Evolutionary conservation across 2,888 invertebrate species (phyloP).

Genomic region (Rugalucina vietnamica): DNA sequence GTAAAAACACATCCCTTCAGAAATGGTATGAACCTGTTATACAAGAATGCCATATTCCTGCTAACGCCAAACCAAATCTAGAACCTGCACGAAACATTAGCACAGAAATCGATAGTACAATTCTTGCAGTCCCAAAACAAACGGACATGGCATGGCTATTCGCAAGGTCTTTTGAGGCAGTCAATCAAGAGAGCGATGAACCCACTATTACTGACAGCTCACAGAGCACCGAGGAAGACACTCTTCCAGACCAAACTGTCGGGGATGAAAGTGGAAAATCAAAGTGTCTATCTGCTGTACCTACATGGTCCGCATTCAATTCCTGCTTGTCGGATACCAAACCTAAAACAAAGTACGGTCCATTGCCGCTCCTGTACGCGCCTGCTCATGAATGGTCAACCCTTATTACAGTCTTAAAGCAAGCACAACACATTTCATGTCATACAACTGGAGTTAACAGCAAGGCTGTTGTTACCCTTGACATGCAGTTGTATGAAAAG

Average conservation of each 20-base stretch:
- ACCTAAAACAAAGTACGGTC: not conserved
- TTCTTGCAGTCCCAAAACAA: not conserved
- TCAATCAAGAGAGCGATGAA: not conserved
- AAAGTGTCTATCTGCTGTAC: not conserved
- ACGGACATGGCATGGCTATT: not conserved
- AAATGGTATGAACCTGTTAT: not conserved
- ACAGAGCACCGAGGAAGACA: not conserved
- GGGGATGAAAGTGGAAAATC: not conserved
- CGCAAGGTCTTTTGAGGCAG: not conserved
- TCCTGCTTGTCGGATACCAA: not conserved
- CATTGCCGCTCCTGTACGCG: not conserved
- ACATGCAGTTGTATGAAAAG: not conserved
- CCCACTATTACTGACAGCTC: not conserved
- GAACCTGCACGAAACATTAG: not conserved
- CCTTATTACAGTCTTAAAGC: not conserved
- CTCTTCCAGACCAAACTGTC: not conserved
- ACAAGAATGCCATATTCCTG: not conserved
- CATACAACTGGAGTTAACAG: not conserved
- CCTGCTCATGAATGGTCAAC: constrained; percentile 17
- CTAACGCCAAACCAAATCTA: not conserved
- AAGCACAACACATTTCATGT: not conserved
- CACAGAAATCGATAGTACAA: not conserved
- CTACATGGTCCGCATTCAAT: constrained; percentile 8
- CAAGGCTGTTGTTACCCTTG: not conserved
- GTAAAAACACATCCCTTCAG: not conserved